Evolutionary conservation across 2,797 vertebrate species (phyloP).

Genomic region (Macroramphosus scolopax): DNA sequence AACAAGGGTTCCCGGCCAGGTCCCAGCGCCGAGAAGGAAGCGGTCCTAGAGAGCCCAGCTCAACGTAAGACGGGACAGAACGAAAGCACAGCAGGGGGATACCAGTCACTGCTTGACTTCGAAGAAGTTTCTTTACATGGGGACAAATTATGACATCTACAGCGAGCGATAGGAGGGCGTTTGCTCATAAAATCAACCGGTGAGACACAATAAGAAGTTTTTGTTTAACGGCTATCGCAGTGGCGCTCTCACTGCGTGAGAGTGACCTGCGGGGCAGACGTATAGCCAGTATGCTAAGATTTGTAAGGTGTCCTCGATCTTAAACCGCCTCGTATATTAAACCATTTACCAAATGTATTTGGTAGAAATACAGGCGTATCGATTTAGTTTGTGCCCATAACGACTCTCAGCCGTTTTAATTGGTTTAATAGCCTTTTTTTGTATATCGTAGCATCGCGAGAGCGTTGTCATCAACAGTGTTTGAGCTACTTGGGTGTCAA

Average conservation of each 20-base stretch:
- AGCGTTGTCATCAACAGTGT: constrained; percentile 29
- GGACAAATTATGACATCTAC: constrained; percentile 77
- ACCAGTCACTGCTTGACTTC: constrained; percentile 43
- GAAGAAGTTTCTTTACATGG: constrained; percentile 66
- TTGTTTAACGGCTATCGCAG: constrained; percentile 25
- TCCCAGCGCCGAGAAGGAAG: constrained; percentile 74
- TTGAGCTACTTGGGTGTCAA: constrained; percentile 16
- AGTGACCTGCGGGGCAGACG: constrained; percentile 55
- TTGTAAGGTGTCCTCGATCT: constrained; percentile 6
- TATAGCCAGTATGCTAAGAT: constrained; percentile 61
- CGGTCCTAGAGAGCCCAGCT: constrained; percentile 48
- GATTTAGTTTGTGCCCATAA: no score
- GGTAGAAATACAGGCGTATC: no score
- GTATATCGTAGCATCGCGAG: background rate
- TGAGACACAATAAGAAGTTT: constrained; percentile 67
- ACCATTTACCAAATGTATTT: no score
- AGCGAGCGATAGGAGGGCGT: constrained; percentile 86
- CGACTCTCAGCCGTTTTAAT: background rate
- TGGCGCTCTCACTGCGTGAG: constrained; percentile 9
- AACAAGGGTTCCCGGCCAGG: constrained; percentile 47
- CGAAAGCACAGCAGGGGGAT: constrained; percentile 20
- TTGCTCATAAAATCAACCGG: constrained; percentile 93
- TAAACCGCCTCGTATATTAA: background rate
- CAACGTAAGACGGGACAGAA: constrained; percentile 40
- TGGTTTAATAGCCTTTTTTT: constrained; percentile 9